Conservation (phyloP, 2,888 invertebrate species). For the Drosophila tanythrix region DNA sequence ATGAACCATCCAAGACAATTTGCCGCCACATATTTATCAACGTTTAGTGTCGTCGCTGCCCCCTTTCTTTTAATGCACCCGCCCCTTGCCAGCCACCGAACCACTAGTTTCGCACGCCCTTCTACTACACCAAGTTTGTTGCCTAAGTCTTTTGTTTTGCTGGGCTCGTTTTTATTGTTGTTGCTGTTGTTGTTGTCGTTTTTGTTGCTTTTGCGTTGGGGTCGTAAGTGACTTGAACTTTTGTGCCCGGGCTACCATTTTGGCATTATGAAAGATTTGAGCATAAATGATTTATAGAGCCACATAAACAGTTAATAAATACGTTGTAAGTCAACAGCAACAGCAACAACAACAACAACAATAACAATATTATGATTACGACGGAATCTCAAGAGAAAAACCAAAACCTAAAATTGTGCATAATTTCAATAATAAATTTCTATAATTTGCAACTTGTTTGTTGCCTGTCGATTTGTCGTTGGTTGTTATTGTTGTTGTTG, state of each 20-base stretch:
- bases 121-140: constrained; percentile 41
- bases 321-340: constrained; percentile 47
- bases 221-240: constrained; percentile 57
- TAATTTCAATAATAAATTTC: constrained; percentile 76
- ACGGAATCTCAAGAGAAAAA: background rate
- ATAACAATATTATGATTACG: background rate
- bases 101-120: constrained; percentile 23
- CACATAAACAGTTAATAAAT: constrained; percentile 67
- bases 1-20: constrained; percentile 39
- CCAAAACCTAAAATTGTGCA: constrained; percentile 24
- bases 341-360: background rate
- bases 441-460: constrained; percentile 66
- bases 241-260: constrained; percentile 45
- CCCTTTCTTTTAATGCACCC: constrained; percentile 10
- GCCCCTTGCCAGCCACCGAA: background rate
- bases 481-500: constrained; percentile 17
- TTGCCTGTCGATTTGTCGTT: constrained; percentile 25
- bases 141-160: constrained; percentile 45
- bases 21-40: constrained; percentile 50
- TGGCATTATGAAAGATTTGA: constrained; percentile 55
- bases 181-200: background rate
- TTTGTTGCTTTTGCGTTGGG: constrained; percentile 3
- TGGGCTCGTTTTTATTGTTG: constrained; percentile 6
- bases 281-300: constrained; percentile 57
- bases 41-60: constrained; percentile 26